Conservation (phyloP, 2,888 invertebrate species). For the Drosophila cognata region DNA sequence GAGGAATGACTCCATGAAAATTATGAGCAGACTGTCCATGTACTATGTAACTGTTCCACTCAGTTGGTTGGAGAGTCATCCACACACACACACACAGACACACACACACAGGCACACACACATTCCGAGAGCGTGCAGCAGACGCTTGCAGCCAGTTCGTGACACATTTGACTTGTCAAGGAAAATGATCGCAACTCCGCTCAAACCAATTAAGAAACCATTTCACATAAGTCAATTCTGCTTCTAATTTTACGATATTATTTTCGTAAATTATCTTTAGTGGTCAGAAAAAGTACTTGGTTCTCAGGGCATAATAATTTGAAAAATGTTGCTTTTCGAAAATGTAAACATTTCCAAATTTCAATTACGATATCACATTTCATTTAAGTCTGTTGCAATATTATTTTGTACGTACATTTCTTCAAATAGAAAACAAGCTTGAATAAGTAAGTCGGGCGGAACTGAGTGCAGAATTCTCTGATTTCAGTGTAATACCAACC, state of each 20-base stretch:
- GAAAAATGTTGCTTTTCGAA: neutral
- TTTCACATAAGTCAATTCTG: neutral
- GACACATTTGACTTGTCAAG: neutral
- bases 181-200: neutral
- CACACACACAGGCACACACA: slow-evolving; percentile 6
- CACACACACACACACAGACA: slow-evolving; percentile 2
- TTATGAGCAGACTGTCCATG: slow-evolving; percentile 9
- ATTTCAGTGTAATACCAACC: neutral
- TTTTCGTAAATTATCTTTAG: neutral
- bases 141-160: neutral
- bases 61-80: slow-evolving; percentile 10
- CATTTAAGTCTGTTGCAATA: neutral
- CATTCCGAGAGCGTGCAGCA: neutral
- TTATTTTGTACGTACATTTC: no score
- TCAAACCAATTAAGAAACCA: neutral
- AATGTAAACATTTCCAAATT: neutral
- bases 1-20: slow-evolving; percentile 63
- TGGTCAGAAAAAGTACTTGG: neutral
- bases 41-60: neutral
- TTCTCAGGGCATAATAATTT: neutral
- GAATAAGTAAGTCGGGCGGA: neutral
- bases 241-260: neutral
- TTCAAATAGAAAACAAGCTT: neutral
- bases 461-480: neutral
- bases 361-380: neutral